phyloP scores from a whole-genome alignment of 1,140 invertebrate genomes.

The Apis laboriosa region DNA sequence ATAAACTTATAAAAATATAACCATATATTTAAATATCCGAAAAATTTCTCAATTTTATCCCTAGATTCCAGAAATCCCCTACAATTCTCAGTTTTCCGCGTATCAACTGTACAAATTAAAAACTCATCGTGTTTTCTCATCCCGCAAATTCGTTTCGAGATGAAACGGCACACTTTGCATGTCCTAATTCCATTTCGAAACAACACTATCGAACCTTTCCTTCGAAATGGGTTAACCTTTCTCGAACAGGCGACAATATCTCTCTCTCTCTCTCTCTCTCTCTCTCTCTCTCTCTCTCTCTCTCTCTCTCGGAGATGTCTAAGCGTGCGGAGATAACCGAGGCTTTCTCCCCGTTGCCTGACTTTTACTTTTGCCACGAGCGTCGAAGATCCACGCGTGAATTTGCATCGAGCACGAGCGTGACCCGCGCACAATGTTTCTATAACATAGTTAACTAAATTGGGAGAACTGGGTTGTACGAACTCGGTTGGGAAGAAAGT shows the following conservation, averaged over 20 bases:
- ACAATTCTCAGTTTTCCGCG: too few species aligned
- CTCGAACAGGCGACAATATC: background rate
- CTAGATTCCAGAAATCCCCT: background rate
- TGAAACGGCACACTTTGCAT: background rate
- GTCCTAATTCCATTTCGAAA: constrained; percentile 24
- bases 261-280: too few species aligned
- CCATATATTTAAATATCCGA: too few species aligned
- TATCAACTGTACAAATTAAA: background rate
- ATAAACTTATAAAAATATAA: too few species aligned
- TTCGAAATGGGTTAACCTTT: constrained; percentile 34
- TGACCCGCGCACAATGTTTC: background rate
- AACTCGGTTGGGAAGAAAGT: background rate
- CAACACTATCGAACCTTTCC: background rate
- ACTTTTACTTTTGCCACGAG: constrained; percentile 80
- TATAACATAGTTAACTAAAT: background rate
- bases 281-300: too few species aligned
- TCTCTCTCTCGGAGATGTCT: constrained; percentile 5
- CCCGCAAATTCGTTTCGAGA: background rate
- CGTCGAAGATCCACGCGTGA: constrained; percentile 59
- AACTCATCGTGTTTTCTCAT: background rate
- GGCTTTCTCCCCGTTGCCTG: constrained; percentile 75
- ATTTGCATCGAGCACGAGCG: background rate
- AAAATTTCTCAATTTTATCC: background rate
- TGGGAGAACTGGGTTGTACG: too few species aligned
- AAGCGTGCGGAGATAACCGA: background rate